Percentiles rank a stretch among this genome's conserved stretches.
Evolutionary conservation across 2,888 invertebrate genomes (phyloP).

Genomic region (Lamellibrachia columna): DNA sequence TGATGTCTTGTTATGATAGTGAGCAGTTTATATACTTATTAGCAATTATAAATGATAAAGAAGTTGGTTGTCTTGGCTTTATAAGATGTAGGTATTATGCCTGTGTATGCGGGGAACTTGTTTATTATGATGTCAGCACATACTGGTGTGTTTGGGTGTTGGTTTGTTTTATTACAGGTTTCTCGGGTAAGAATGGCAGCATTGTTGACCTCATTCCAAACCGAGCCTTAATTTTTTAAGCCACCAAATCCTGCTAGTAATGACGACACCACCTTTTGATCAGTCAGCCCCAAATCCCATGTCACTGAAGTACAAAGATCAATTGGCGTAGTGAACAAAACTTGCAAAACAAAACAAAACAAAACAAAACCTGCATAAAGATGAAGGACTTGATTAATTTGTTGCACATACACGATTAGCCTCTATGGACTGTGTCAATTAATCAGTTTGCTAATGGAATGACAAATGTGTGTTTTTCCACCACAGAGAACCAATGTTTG

Average conservation of each 20-base stretch:
- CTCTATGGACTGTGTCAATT: background rate
- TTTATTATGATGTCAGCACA: background rate
- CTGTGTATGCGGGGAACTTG: too few relatives aligned
- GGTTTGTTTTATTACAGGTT: background rate
- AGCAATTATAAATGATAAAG: background rate
- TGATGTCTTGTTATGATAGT: background rate
- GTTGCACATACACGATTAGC: background rate
- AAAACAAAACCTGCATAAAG: background rate
- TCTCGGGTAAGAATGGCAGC: too few relatives aligned
- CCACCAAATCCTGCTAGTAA: too few relatives aligned
- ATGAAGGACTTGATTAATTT: conserved; percentile 4
- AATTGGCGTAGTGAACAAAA: background rate
- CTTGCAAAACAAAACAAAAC: background rate
- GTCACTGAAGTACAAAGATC: background rate
- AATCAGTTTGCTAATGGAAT: background rate
- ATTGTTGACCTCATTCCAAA: background rate
- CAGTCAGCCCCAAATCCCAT: background rate
- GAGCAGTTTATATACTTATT: background rate
- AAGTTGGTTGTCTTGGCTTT: too few relatives aligned
- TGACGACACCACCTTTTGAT: background rate
- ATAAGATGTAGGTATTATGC: too few relatives aligned
- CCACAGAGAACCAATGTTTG: background rate
- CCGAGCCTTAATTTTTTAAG: too few relatives aligned
- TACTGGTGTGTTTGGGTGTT: background rate
- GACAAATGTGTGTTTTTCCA: background rate